These are phyloP conservation scores for Villa cingulata DNA, from an alignment of 2,888 invertebrate genomes.

Conservation along the genomic window DNA sequence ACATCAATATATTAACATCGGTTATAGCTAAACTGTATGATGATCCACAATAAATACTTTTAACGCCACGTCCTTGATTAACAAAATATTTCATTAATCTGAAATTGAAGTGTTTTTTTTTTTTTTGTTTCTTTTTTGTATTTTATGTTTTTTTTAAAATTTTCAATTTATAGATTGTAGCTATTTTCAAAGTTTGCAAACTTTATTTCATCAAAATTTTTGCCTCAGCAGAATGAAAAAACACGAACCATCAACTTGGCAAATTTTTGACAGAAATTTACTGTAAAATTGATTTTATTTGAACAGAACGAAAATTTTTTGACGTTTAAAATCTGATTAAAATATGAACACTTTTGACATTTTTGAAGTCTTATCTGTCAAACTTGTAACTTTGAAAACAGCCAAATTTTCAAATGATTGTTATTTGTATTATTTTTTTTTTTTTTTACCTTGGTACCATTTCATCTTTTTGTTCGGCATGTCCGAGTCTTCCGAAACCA, in stretches of 20 bases:
- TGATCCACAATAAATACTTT: slow-evolving; percentile 69
- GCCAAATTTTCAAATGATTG: too few species aligned
- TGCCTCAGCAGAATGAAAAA: background rate
- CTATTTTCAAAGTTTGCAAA: background rate
- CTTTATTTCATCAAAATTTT: too few species aligned
- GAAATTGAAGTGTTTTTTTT: background rate
- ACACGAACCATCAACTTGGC: too few species aligned
- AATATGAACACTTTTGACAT: background rate
- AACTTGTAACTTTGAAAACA: too few species aligned
- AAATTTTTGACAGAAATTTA: too few species aligned
- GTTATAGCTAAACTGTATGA: slow-evolving; percentile 77
- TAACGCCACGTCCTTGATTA: slow-evolving; percentile 67
- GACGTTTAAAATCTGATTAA: too few species aligned
- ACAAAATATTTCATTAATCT: slow-evolving; percentile 82
- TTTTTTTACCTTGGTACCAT: slow-evolving; percentile 48
- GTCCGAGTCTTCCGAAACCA: slow-evolving; percentile 85
- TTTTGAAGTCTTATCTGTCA: too few species aligned
- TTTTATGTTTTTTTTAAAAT: too few species aligned
- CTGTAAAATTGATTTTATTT: too few species aligned
- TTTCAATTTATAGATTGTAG: too few species aligned
- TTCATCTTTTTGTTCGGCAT: slow-evolving; percentile 87
- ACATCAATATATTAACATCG: slow-evolving; percentile 54
- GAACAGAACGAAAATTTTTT: too few species aligned
- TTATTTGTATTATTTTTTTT: background rate
- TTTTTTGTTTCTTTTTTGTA: too few species aligned